These are phyloP conservation scores for Psophia crepitans DNA, from an alignment of 2,113 vertebrate species.

Conservation along the genomic window DNA sequence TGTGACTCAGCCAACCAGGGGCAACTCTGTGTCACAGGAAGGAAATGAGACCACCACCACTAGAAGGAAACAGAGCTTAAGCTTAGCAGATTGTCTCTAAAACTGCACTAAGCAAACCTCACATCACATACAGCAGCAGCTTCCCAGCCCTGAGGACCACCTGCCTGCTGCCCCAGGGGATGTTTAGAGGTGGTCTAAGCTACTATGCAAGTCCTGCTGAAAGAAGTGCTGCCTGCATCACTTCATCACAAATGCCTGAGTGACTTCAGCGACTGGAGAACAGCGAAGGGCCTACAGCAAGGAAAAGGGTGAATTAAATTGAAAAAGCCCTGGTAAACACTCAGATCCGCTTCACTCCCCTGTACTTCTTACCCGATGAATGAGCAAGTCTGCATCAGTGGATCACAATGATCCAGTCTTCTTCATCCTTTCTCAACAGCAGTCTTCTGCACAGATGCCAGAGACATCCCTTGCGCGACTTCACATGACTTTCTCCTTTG, in stretches of 20 bases:
- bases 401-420: background rate
- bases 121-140: rapidly evolving
- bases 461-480: background rate
- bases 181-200: background rate
- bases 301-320: background rate
- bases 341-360: background rate
- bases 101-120: background rate
- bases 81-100: background rate
- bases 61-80: background rate
- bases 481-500: background rate
- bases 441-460: background rate
- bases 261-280: background rate
- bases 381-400: background rate
- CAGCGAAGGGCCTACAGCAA: background rate
- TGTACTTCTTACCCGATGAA: background rate
- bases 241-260: background rate
- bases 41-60: background rate
- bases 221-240: background rate
- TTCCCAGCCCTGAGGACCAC: background rate
- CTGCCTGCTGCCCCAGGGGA: background rate
- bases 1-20: background rate
- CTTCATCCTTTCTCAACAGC: background rate
- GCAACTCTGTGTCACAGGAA: rapidly evolving
- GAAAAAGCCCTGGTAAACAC: background rate
- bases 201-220: background rate